Percentiles rank a stretch among this genome's conserved stretches.
phyloP scores from a whole-genome alignment of 2,797 vertebrate genomes.

The Merluccius polli region DNA sequence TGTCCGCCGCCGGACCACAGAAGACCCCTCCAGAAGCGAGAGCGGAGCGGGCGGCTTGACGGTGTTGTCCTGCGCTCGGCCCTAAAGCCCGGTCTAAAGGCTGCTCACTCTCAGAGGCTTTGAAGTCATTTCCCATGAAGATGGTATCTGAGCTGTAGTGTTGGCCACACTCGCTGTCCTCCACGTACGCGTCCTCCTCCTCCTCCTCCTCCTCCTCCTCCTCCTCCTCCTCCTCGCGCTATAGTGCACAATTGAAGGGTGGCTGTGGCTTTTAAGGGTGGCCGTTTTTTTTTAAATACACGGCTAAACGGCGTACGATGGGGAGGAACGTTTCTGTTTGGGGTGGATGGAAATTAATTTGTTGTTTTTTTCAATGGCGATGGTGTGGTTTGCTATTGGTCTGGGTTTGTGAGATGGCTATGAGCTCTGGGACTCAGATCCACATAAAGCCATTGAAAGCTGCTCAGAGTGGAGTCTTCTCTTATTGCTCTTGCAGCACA shows the following conservation, averaged over 20 bases:
- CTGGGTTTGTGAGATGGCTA: slow-evolving; percentile 43
- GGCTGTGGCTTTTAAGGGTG: slow-evolving; percentile 21
- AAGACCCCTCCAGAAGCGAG: slow-evolving; percentile 56
- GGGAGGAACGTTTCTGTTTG: slow-evolving; percentile 24
- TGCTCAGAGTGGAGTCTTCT: slow-evolving; percentile 54
- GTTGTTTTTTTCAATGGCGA: slow-evolving; percentile 37
- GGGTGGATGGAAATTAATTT: slow-evolving; percentile 32
- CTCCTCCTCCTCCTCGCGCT: slow-evolving; percentile 25
- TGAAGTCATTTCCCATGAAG: slow-evolving; percentile 59
- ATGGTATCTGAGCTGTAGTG: slow-evolving; percentile 56
- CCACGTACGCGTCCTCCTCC: slow-evolving; percentile 27
- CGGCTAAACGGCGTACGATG: slow-evolving; percentile 34
- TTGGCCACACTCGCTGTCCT: slow-evolving; percentile 40
- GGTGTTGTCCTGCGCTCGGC: slow-evolving; percentile 53
- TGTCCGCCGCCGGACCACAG: slow-evolving; percentile 52
- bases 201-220: too few relatives aligned
- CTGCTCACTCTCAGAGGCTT: slow-evolving; percentile 60
- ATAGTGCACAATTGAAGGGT: slow-evolving; percentile 17
- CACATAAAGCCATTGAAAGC: slow-evolving; percentile 59
- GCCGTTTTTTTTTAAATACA: slow-evolving; percentile 40
- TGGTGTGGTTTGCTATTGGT: slow-evolving; percentile 28
- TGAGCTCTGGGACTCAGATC: slow-evolving; percentile 53
- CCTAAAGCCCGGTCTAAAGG: slow-evolving; percentile 53
- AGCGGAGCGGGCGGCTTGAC: slow-evolving; percentile 46
- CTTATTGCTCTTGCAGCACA: slow-evolving; percentile 54